Evolutionary conservation across 2,113 vertebrate species (phyloP), one percentile per base, ranked within the genome.

Genomic region (Tamias sibiricus): DNA sequence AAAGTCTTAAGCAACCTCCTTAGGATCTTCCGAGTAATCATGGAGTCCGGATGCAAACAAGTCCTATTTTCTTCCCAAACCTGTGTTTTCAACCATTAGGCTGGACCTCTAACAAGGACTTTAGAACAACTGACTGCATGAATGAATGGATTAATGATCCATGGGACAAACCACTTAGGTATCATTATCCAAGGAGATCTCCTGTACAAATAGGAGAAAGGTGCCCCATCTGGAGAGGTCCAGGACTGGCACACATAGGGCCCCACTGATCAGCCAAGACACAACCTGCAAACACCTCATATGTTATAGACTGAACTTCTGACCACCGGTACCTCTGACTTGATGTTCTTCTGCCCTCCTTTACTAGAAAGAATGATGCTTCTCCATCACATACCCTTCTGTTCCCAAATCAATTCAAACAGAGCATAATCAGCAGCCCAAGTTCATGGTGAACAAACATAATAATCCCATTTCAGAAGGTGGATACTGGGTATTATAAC

Each of bases 221-320:
- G 2, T 28, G 0, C 0, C 1, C 4, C 0, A 0, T 69, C 17
- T 37, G 16, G 37, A 42, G 8, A 49, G 19, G 13, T 52, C 26
- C 8, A 52, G 44, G 16, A 2, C 20, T 59, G 30, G 11, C 32
- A 37, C 64, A 22, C 14, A 68, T 42, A n/a, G n/a, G 47, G 54
- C 22, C 42, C 54, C 19, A 20, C 14, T 49, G 81, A 14, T 3
- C 44, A 81, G 37, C 86, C 28, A 54, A 17, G 7, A 12, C 3
- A 49, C 10, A 32, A 16, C 10, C 12, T 72, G 6, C 30, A 66
- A 66, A 66, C 8, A 26, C 11, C 19, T 75, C 16, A 30, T 17
- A 66, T 44, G 16, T 8, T 68, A 8, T 14, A 47, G 8, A 81
- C 47, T 19, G 20, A 82, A 1, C 68, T 32, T 40, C 76, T 14